phyloP scores from a whole-genome alignment of 2,797 vertebrate genomes.

The Labeo calbasu region DNA sequence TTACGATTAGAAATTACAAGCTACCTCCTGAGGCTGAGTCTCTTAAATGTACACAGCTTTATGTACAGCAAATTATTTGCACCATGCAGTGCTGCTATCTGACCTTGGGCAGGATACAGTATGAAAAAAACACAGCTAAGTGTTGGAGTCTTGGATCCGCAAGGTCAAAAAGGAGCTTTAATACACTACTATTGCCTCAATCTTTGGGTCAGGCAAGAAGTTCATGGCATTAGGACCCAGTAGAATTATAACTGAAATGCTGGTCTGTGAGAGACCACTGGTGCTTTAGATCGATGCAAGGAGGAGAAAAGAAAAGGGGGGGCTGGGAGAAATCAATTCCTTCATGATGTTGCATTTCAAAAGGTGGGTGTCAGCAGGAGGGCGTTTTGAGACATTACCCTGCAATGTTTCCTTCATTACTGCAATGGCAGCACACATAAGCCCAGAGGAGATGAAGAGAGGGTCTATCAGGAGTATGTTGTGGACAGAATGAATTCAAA shows the following conservation, averaged over 20 bases:
- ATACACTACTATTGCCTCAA: neutral
- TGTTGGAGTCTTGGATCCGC: neutral
- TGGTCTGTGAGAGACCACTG: conserved; percentile 39
- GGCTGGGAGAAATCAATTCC: conserved; percentile 50
- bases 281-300: conserved; percentile 50
- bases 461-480: neutral
- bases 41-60: conserved; percentile 17
- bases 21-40: conserved; percentile 7
- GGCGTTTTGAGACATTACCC: conserved; percentile 29
- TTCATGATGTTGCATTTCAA: conserved; percentile 54
- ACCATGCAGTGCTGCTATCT: conserved; percentile 10
- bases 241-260: neutral
- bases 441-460: conserved; percentile 5
- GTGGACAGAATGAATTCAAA: neutral
- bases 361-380: conserved; percentile 47
- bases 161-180: conserved; percentile 12
- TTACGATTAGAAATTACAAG: conserved; percentile 36
- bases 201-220: conserved; percentile 22
- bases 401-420: conserved; percentile 30
- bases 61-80: conserved; percentile 32
- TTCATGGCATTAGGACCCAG: conserved; percentile 30
- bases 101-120: conserved; percentile 25
- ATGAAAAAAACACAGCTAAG: neutral
- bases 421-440: neutral
- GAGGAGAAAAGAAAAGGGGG: conserved; percentile 30